phyloP scores from a whole-genome alignment of 2,797 vertebrate genomes.

The Sebastes melanostomus region DNA sequence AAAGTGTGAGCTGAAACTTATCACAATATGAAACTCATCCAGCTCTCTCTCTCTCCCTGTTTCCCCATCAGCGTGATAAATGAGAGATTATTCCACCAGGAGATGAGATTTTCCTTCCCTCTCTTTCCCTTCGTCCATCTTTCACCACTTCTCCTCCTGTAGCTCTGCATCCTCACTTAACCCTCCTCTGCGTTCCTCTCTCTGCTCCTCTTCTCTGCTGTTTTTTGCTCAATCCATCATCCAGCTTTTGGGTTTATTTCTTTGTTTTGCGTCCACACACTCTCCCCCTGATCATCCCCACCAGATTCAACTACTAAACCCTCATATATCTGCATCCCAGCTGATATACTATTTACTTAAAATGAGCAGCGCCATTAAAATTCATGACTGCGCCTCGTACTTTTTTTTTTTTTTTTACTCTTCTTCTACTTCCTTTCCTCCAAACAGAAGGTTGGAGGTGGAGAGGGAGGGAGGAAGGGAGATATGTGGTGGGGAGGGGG shows the following conservation, averaged over 20 bases:
- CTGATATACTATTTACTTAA: constrained; percentile 62
- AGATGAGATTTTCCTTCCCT: constrained; percentile 78
- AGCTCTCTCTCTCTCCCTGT: constrained; percentile 32
- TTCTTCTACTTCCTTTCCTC: constrained; percentile 46
- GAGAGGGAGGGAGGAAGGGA: constrained; percentile 26
- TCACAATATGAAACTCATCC: constrained; percentile 29
- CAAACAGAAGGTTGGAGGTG: constrained; percentile 50
- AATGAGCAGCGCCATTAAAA: constrained; percentile 77
- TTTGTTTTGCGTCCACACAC: constrained; percentile 44
- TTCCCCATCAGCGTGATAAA: constrained; percentile 81
- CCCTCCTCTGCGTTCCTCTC: constrained; percentile 18
- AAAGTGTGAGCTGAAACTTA: constrained; percentile 31
- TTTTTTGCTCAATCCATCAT: constrained; percentile 56
- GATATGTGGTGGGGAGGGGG: constrained; percentile 27
- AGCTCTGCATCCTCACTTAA: constrained; percentile 51
- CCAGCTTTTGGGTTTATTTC: constrained; percentile 51
- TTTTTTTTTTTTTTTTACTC: constrained; percentile 35
- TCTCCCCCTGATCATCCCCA: constrained; percentile 5
- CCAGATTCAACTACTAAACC: constrained; percentile 25
- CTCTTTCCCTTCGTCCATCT: constrained; percentile 51
- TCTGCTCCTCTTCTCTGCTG: constrained; percentile 16
- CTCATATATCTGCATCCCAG: constrained; percentile 60
- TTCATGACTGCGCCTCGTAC: constrained; percentile 73
- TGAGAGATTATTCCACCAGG: constrained; percentile 78
- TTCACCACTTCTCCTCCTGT: constrained; percentile 42